Base-by-base conservation (phyloP, 1,140 invertebrate species). In the Calliopsis andreniformis region DNA sequence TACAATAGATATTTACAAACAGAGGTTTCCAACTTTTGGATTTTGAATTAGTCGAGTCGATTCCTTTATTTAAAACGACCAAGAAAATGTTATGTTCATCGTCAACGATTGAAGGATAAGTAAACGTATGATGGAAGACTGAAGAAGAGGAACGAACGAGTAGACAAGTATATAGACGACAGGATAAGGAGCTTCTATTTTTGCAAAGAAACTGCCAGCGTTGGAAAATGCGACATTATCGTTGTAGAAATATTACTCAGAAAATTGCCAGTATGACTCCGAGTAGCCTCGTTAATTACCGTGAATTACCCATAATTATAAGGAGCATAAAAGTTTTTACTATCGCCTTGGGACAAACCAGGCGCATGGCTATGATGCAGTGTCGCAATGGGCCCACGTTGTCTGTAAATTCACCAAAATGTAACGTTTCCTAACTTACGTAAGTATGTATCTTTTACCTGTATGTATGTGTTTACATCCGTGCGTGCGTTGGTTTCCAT, bases 281-380 rank as follows among this genome's bases (percentile, higher is more conserved):
- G 88, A 91, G 90, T 89, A 91, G 89, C 88, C 90, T 91, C 91
- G 91, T 92, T 92, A 92, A 92, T 92, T 92, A 92, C 89, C 89
- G 89, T 89, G 90, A 91, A 92, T 92, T 92, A 92, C 89, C 91
- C 90, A 90, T 92, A 92, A 92, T 92, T 92, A 92, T 92, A 91
- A 92, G 89, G 88, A 91, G 86, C 90, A 89, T 89, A 92, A 92
- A 92, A 92, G 91, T 92, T 92, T 92, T 92, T 92, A 91, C 91
- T 92, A 92, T 91, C 91, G 91, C 91, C 90, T 84, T 89, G 91
- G 91, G 90, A 87, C 89, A 84, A 89, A 78, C 82, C 87, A 82
- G 23, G 18, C 89, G 76, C 84, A 86, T 81, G 62, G 80, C 84
- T 84, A 80, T 92, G 90, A 92, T 92, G 88, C 90, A 91, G 69